phyloP scores from a whole-genome alignment of 2,888 invertebrate genomes.

The Allophyes oxyacanthae region DNA sequence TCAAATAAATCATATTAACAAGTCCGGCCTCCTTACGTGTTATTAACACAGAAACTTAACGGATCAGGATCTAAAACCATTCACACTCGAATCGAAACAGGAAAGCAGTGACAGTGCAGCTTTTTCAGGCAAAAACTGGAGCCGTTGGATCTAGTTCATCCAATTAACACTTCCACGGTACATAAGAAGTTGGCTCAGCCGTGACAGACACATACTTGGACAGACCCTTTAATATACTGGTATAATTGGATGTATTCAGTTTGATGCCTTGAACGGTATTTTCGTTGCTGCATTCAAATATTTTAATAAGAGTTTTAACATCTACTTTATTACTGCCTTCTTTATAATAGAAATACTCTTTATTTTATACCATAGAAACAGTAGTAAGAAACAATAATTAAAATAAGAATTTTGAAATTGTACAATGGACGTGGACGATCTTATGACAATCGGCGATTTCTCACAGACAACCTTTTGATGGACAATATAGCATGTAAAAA shows the following conservation, averaged over 20 bases:
- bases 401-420: too few species aligned
- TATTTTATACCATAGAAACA: too few species aligned
- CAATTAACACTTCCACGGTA: constrained; percentile 64
- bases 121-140: constrained; percentile 54
- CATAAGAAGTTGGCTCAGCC: constrained; percentile 31
- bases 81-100: constrained; percentile 38
- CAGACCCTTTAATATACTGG: constrained; percentile 6
- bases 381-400: too few species aligned
- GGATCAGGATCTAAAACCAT: constrained; percentile 52
- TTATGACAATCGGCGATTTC: too few species aligned
- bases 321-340: too few species aligned
- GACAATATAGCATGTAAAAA: too few species aligned
- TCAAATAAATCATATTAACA: neutral
- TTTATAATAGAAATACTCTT: too few species aligned
- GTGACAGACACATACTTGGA: constrained; percentile 14
- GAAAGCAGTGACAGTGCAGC: constrained; percentile 49
- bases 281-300: neutral
- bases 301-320: neutral
- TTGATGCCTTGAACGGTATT: neutral
- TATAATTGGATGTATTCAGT: constrained; percentile 18
- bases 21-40: constrained; percentile 18
- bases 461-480: too few species aligned
- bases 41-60: constrained; percentile 43
- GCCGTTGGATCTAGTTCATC: constrained; percentile 56
- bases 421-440: too few species aligned